Conservation (phyloP, 2,113 vertebrate species). For the Hemichromis elongatus region DNA sequence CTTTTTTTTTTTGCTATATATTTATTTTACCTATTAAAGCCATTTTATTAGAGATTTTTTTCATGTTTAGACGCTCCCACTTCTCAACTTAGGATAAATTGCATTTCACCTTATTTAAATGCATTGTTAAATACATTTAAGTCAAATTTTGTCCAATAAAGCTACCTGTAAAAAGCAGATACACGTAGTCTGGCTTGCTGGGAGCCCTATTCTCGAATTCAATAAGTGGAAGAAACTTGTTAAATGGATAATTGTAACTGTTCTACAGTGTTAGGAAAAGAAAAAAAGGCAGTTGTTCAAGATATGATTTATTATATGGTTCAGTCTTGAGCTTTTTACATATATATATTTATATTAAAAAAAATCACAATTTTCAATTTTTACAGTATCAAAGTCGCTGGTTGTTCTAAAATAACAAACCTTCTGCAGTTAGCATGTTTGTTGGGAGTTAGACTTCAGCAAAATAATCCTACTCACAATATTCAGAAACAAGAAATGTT, state of each 20-base stretch:
- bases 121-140: not conserved
- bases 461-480: not conserved
- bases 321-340: slow-evolving; percentile 24
- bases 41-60: not conserved
- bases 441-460: not conserved
- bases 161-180: not conserved
- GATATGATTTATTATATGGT: slow-evolving; percentile 29
- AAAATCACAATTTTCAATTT: not conserved
- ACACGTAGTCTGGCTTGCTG: not conserved
- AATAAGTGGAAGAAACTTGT: not conserved
- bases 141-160: not conserved
- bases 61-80: not conserved
- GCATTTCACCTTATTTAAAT: not conserved
- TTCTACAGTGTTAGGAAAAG: not conserved
- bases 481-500: not conserved
- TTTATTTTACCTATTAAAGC: not conserved
- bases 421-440: not conserved
- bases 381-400: not conserved
- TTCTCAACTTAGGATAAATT: not conserved
- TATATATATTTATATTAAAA: not conserved
- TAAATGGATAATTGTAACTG: not conserved
- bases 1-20: not conserved
- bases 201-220: not conserved
- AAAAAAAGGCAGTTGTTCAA: not conserved
- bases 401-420: not conserved